Conservation (phyloP, 2,888 invertebrate genomes). For the Metacarcinus magister region DNA sequence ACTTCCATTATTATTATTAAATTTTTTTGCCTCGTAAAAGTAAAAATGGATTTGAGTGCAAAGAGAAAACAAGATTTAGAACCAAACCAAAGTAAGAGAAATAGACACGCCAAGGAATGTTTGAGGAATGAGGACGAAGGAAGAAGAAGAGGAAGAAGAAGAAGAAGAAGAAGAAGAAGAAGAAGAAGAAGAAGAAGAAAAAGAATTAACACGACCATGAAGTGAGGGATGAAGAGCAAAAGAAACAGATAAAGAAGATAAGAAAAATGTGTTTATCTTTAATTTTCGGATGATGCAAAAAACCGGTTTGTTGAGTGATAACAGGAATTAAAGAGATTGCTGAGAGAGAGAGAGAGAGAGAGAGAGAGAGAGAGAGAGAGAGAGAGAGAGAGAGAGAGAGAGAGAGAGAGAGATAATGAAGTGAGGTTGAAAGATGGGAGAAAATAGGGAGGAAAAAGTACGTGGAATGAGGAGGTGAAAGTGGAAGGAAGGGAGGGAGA, state of each 20-base stretch:
- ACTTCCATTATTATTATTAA: not conserved
- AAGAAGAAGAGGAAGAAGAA: not conserved
- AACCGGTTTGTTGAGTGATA: not conserved
- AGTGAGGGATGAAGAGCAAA: not conserved
- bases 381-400: not conserved
- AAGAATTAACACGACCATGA: not conserved
- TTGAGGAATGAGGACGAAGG: not conserved
- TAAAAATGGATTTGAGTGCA: not conserved
- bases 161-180: not conserved
- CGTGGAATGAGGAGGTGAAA: not conserved
- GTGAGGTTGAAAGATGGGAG: not conserved
- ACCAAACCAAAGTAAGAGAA: too few species aligned
- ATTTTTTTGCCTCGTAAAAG: not conserved
- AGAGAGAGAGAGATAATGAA: not conserved
- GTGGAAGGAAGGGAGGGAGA: not conserved
- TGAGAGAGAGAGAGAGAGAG: not conserved
- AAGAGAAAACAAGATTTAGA: not conserved
- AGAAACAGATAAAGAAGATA: not conserved
- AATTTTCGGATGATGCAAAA: not conserved
- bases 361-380: slow-evolving; percentile 37
- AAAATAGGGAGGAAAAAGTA: not conserved
- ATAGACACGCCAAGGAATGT: not conserved
- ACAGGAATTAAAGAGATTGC: not conserved
- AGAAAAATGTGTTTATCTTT: not conserved
- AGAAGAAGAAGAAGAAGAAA: not conserved